Evolutionary conservation across 2,888 invertebrate genomes (phyloP), one percentile per base, ranked within the genome.

Genomic region (Eudemis profundana): DNA sequence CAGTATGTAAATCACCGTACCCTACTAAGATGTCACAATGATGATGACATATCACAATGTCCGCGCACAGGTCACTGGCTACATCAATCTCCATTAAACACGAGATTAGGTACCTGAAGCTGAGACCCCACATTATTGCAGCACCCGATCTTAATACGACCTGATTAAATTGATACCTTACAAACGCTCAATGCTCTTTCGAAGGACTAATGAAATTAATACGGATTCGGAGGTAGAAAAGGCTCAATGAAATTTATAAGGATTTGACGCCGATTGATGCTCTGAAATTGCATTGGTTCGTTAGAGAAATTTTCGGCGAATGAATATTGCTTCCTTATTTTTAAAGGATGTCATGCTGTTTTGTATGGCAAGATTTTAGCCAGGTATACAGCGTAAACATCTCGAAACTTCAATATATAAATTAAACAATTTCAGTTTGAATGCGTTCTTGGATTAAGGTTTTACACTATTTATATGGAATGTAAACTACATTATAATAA

Each of bases 81-180:
- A 44, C 36, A 64, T 64, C 51, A 59, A 51, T 64, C 51, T 46
- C 64, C 51, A 64, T 64, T 64, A 57, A 50, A 44, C 38, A 7
- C 10, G 44, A 36, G 14, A 59, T 64, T 64, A n/a, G n/a, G n/a
- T n/a, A 64, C 64, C 64, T 64, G 51, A 33, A 50, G 29, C 12
- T 2, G 7, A 7, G 27, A 3, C 27, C 38, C n/a, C n/a, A n/a
- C n/a, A n/a, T n/a, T n/a, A n/a, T n/a, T n/a, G n/a, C n/a, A n/a
- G n/a, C n/a, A n/a, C n/a, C 71, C 64, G 62, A 70, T 74, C 73
- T 72, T 73, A 61, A 61, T 51, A 53, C 62, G 27, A 7, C 46
- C 38, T 65, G 75, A 78, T 78, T 76, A 78, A 78, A 79, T 76
- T 74, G 75, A 73, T 76, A 74, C 71, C 75, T 72, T 72, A 68